Evolutionary conservation across 2,797 vertebrate species (phyloP).

Genomic region (Coregonus suidteri): DNA sequence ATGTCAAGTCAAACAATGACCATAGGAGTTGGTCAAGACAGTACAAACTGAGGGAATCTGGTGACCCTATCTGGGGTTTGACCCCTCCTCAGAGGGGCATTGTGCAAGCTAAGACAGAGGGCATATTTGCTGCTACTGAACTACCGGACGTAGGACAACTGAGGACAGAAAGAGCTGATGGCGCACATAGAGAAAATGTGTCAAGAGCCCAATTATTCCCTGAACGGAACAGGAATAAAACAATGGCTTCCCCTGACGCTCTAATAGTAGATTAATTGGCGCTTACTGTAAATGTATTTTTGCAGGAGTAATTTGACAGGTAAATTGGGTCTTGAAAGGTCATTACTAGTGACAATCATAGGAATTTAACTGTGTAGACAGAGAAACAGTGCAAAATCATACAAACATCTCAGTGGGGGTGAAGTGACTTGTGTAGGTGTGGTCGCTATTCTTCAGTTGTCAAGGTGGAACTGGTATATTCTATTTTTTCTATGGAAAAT

Average conservation of each 20-base stretch:
- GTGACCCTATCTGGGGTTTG: slow-evolving; percentile 18
- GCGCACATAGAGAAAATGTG: slow-evolving; percentile 43
- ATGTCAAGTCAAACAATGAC: too few relatives aligned
- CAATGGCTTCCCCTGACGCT: slow-evolving; percentile 48
- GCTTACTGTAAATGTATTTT: slow-evolving; percentile 38
- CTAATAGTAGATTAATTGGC: slow-evolving; percentile 41
- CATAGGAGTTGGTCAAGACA: too few relatives aligned
- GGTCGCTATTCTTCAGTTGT: neutral
- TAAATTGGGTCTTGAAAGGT: slow-evolving; percentile 27
- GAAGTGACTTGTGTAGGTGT: neutral
- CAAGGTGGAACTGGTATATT: neutral
- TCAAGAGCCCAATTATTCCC: slow-evolving; percentile 40
- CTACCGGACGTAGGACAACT: slow-evolving; percentile 20
- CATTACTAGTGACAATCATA: slow-evolving; percentile 28
- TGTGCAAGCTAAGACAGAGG: slow-evolving; percentile 6
- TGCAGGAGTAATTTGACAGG: slow-evolving; percentile 38
- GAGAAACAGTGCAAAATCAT: neutral
- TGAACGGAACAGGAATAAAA: slow-evolving; percentile 37
- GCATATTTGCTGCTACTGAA: slow-evolving; percentile 19
- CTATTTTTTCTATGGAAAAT: too few relatives aligned
- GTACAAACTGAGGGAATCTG: too few relatives aligned
- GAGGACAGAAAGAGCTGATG: slow-evolving; percentile 28
- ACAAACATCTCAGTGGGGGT: too few relatives aligned
- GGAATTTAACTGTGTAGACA: slow-evolving; percentile 14
- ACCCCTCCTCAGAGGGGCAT: slow-evolving; percentile 19